Evolutionary conservation across 2,888 invertebrate genomes (phyloP).

Genomic region (Luffia ferchaultella): DNA sequence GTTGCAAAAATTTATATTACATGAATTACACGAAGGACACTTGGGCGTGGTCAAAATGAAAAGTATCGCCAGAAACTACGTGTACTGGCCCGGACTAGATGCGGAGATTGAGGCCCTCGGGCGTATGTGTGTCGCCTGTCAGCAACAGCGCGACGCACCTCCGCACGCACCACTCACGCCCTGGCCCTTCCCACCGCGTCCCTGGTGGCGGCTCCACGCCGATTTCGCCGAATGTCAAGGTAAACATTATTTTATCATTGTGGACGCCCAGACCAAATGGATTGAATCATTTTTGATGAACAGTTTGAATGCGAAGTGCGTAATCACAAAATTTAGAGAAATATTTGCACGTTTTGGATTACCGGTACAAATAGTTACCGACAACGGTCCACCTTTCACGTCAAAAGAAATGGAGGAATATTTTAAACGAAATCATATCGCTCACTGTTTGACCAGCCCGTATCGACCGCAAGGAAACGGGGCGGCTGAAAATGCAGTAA

Average conservation of each 20-base stretch:
- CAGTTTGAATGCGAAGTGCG: not conserved
- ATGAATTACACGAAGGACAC: not conserved
- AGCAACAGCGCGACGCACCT: not conserved
- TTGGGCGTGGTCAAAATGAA: no score
- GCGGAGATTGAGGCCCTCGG: not conserved
- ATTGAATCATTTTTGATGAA: not conserved
- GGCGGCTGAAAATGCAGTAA: conserved; percentile 17
- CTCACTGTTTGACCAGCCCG: no score
- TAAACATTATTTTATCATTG: not conserved
- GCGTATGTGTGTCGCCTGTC: no score
- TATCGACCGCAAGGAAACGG: conserved; percentile 16
- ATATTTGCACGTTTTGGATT: conserved; percentile 1
- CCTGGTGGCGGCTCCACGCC: not conserved
- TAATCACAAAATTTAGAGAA: not conserved
- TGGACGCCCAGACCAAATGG: conserved; percentile 2
- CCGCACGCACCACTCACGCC: not conserved
- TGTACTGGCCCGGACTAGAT: not conserved
- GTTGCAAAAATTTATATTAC: not conserved
- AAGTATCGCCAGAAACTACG: not conserved
- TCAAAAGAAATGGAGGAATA: conserved; percentile 14
- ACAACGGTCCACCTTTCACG: no score
- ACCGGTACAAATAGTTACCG: not conserved
- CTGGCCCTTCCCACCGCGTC: not conserved
- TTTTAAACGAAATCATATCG: conserved; percentile 13
- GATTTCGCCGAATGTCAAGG: conserved; percentile 2